Conservation (phyloP, 2,888 invertebrate genomes). For the Lucinisca nassula region DNA sequence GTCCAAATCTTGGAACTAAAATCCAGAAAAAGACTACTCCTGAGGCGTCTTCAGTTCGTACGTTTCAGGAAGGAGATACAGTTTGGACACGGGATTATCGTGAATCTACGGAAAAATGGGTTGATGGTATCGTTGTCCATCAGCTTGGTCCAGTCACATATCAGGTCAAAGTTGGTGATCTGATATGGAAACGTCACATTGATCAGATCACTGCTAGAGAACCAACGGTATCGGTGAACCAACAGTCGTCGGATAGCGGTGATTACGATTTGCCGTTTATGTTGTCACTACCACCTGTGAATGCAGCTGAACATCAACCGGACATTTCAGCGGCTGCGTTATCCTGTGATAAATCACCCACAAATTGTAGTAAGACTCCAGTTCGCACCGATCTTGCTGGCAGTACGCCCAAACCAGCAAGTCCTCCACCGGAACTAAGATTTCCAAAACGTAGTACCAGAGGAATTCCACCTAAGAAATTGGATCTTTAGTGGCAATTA, state of each 20-base stretch:
- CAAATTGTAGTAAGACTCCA: not conserved
- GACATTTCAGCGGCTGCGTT: not conserved
- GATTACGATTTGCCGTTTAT: not conserved
- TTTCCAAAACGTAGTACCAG: not conserved
- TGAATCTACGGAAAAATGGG: not conserved
- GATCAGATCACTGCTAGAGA: not conserved
- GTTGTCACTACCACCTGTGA: not conserved
- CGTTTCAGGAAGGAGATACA: not conserved
- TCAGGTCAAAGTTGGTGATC: conserved; percentile 4
- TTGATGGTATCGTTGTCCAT: not conserved
- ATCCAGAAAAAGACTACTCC: conserved; percentile 4
- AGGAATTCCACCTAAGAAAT: not conserved
- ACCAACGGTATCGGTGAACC: not conserved
- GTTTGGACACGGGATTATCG: not conserved
- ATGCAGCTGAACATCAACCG: not conserved
- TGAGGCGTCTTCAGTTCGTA: not conserved
- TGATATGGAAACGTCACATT: conserved; percentile 10
- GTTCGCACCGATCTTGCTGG: not conserved
- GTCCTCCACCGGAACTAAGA: not conserved
- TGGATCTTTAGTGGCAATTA: not conserved
- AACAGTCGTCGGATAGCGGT: not conserved
- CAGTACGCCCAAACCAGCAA: not conserved
- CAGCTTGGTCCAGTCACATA: conserved; percentile 4
- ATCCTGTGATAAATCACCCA: not conserved
- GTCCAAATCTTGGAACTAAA: not conserved